These are phyloP conservation scores for Gymnothorax reevesii DNA, from an alignment of 2,797 vertebrate species.

Conservation along the genomic window DNA sequence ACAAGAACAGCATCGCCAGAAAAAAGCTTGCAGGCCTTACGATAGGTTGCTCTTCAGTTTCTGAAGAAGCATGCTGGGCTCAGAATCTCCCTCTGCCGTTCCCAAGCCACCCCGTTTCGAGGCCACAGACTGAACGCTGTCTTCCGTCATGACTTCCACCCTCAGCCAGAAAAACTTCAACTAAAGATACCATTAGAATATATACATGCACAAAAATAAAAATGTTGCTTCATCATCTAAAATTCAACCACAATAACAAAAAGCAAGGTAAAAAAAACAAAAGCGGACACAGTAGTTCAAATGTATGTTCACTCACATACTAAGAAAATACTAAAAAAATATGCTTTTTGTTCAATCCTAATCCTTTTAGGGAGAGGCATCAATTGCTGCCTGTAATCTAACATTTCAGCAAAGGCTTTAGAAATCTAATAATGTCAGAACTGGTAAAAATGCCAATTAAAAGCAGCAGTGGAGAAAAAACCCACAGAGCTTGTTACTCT, in stretches of 20 bases:
- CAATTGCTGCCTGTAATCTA: background rate
- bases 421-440: background rate
- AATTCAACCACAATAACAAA: background rate
- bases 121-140: conserved; percentile 63
- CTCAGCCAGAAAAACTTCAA: conserved; percentile 40
- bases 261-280: too few species aligned
- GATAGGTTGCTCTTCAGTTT: conserved; percentile 86
- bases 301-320: background rate
- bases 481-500: background rate
- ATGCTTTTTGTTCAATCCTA: background rate
- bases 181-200: conserved; percentile 42
- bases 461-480: background rate
- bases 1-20: background rate
- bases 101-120: conserved; percentile 59
- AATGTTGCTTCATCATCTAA: background rate
- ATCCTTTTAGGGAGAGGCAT: background rate
- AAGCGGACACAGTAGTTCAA: background rate
- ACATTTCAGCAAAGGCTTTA: background rate
- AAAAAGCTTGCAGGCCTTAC: conserved; percentile 68
- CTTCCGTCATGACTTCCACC: conserved; percentile 75
- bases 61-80: conserved; percentile 86
- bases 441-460: background rate
- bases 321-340: too few species aligned
- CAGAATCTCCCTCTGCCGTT: conserved; percentile 61
- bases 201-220: background rate